Base-by-base conservation (phyloP, 2,113 vertebrate species). In the Phylloscopus whistleri region DNA sequence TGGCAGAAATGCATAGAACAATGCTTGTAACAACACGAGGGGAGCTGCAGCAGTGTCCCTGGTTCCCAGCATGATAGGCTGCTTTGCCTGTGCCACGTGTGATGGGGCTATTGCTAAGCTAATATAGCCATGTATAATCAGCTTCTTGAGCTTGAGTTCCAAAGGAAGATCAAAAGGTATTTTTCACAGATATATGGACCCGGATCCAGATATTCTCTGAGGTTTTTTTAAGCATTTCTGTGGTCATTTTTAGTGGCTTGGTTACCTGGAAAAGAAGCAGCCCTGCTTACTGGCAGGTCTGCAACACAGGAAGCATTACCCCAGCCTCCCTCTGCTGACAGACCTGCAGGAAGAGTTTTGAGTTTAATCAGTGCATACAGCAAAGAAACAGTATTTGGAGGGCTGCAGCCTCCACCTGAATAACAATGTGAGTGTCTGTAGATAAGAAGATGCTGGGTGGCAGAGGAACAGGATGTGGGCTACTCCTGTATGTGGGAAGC, bases 41-140 rank as follows among this genome's bases (percentile, higher is more conserved):
- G 64, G 77, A 60, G 48, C 64, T 82, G 80, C 76, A 51, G 37
- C 21, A 52, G 16, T 17, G 11, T 78, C 27, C 35, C 35, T 59
- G 41, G 11, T 48, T 48, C 30, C 14, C 2, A 3, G 33, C 21
- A 4, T 20, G 56, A 14, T 8, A 4, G 37, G 16, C 44, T 90
- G 7, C 79, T 82, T 30, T 78, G 39, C 78, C 56, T 70, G 48
- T 48, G 9, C 41, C 1, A 3, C 14, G 28, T 37, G 33, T 56
- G 33, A 10, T 35, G 30, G 17, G 21, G 68, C 76, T 73, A 2
- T 8, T 53, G 46, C 77, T 48, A 62, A 55, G 58, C 43, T 44
- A 10, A 26, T 28, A 5, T 0, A 13, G 33, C 18, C 0, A 1
- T 49, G 28, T 26, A 1, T 53, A 35, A 31, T 52, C n/a, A 35